phyloP scores from a whole-genome alignment of 2,888 invertebrate genomes.

The Lycocerus yunnanus region DNA sequence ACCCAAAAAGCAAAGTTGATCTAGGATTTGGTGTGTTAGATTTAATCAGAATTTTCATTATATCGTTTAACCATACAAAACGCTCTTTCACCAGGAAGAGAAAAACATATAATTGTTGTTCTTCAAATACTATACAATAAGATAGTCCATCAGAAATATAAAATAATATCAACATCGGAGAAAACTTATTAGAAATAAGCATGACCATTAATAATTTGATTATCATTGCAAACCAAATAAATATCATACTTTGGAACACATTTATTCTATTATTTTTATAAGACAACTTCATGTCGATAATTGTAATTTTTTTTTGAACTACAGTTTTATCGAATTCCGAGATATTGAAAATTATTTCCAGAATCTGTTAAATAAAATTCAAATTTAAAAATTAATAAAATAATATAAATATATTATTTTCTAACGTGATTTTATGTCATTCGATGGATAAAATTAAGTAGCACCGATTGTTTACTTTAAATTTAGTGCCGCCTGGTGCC shows the following conservation, averaged over 20 bases:
- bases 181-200: not conserved
- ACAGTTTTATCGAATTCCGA: conserved; percentile 1
- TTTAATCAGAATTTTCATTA: not conserved
- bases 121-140: not conserved
- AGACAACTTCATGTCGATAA: not conserved
- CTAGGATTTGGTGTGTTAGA: not conserved
- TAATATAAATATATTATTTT: no score
- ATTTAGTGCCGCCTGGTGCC: no score
- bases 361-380: conserved; percentile 6
- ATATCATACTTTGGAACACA: not conserved
- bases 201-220: not conserved
- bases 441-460: no score
- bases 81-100: conserved; percentile 1
- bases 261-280: conserved; percentile 5
- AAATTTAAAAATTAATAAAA: no score
- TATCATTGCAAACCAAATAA: not conserved
- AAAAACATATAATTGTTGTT: conserved; percentile 11
- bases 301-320: not conserved
- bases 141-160: not conserved
- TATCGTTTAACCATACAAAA: conserved; percentile 12
- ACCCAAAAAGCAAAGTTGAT: not conserved
- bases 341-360: not conserved
- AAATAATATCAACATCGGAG: not conserved
- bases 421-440: no score
- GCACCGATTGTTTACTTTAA: no score